Base-by-base conservation (phyloP, 2,797 vertebrate species). In the Coregonus suidteri region DNA sequence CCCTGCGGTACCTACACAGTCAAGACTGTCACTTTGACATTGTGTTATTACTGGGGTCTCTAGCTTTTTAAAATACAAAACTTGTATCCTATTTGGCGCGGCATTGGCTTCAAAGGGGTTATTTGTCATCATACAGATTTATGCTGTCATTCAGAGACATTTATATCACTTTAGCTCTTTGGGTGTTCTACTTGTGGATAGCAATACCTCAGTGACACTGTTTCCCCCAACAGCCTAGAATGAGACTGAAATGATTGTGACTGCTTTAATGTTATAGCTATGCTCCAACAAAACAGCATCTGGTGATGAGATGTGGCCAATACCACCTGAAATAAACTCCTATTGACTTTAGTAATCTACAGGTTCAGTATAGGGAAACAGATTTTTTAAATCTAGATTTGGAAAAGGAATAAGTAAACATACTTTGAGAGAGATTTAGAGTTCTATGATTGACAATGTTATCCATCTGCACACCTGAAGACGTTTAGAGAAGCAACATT, bases 71-170 rank as follows among this genome's bases (percentile, higher is more conserved):
- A 91, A 92, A 91, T 86, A 90, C 85, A 87, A 86, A 91, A 88
- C 88, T 85, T 86, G 86, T 90, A 92, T 92, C 92, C 91, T 82
- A 91, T 93, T 93, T 18, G 88, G 90, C 79, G 88, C 79, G 84
- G 84, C 91, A 71, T 75, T 3, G 84, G 87, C 91, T 93, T 94
- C 91, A 93, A 93, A 93, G 90, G 91, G 89, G 91, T 91, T 92
- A 93, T 95, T 94, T 94, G 91, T 94, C 92, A 93, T 91, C 87
- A 83, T 88, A 79, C 88, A 90, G 91, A 94, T 94, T 93, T 92
- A 91, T 87, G 85, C 91, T 91, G 91, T 92, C 92, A 93, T 91
- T 94, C 90, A 89, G 89, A 89, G 88, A 92, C 92, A 93, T 93
- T 93, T 94, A 92, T 93, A 93, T 92, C 90, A 89, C 88, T 93